A percentile compares a stretch with the other conserved stretches of the same genome.
These are phyloP conservation scores for Drosophila kepulauana DNA, from an alignment of 1,140 invertebrate genomes.

Conservation along the genomic window DNA sequence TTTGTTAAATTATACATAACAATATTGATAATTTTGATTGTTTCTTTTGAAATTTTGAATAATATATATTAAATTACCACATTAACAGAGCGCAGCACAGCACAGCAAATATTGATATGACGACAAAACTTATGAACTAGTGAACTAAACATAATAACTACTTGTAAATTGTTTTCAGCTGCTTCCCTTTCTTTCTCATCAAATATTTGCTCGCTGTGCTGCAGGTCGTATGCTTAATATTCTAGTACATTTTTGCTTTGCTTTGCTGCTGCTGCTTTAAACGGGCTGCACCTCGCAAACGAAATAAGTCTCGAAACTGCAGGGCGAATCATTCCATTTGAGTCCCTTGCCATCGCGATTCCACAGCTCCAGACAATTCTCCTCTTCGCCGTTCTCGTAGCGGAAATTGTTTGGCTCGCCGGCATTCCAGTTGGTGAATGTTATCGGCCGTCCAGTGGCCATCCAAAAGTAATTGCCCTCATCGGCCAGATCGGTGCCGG, in stretches of 20 bases:
- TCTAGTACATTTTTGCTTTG: conserved; percentile 15
- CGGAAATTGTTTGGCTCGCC: conserved; percentile 96
- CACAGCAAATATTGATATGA: not conserved
- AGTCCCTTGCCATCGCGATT: conserved; percentile 95
- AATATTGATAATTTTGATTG: conserved; percentile 11
- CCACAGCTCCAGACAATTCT: conserved; percentile 96
- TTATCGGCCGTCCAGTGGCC: conserved; percentile 94
- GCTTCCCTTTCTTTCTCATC: not conserved
- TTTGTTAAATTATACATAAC: conserved; percentile 35
- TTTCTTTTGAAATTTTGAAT: conserved; percentile 30
- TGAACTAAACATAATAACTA: conserved; percentile 51
- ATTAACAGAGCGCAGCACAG: conserved; percentile 17
- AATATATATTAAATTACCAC: conserved; percentile 30
- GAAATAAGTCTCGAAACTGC: conserved; percentile 96
- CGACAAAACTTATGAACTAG: conserved; percentile 27
- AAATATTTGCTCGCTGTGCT: conserved; percentile 22
- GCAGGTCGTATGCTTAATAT: conserved; percentile 31
- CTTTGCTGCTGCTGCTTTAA: not conserved
- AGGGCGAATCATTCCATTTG: conserved; percentile 97
- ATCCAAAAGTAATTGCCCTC: conserved; percentile 97
- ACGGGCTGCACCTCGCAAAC: conserved; percentile 92
- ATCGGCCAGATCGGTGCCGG: conserved; percentile 95
- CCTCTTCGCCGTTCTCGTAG: conserved; percentile 96
- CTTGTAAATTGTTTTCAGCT: conserved; percentile 36
- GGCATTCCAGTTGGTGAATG: conserved; percentile 96